phyloP scores from a whole-genome alignment of 2,113 vertebrate species.

The Mobula birostris region DNA sequence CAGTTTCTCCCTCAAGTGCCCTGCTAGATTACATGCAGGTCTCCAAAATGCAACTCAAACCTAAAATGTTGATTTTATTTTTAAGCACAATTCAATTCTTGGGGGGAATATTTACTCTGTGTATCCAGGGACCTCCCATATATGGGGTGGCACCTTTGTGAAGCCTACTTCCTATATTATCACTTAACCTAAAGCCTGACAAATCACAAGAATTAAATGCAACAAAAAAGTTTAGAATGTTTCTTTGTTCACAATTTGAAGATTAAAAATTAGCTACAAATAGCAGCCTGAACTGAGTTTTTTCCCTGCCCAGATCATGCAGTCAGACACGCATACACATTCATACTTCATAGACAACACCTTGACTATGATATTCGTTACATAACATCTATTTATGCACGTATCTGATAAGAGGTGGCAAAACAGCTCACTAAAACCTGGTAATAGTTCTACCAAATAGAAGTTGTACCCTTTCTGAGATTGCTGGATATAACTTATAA shows the following conservation, averaged over 20 bases:
- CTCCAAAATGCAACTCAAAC: not conserved
- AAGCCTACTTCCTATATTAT: not conserved
- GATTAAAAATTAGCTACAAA: not conserved
- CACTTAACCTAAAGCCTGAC: not conserved
- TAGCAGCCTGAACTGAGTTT: not conserved
- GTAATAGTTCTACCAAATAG: not conserved
- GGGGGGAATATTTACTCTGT: not conserved
- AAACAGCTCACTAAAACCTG: not conserved
- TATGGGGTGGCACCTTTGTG: not conserved
- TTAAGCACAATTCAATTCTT: not conserved
- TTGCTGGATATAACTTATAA: slow-evolving; percentile 10
- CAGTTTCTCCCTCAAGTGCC: not conserved
- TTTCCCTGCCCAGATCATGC: not conserved
- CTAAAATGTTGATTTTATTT: not conserved
- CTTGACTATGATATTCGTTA: not conserved
- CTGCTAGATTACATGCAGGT: not conserved
- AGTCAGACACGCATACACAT: not conserved
- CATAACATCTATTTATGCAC: slow-evolving; percentile 1
- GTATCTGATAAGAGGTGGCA: not conserved
- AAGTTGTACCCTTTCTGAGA: not conserved
- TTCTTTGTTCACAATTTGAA: not conserved
- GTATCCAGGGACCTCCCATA: not conserved
- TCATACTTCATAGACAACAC: not conserved
- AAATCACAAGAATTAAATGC: not conserved
- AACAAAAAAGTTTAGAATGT: not conserved